phyloP scores from a whole-genome alignment of 2,888 invertebrate genomes.

The Abrostola triplasia region DNA sequence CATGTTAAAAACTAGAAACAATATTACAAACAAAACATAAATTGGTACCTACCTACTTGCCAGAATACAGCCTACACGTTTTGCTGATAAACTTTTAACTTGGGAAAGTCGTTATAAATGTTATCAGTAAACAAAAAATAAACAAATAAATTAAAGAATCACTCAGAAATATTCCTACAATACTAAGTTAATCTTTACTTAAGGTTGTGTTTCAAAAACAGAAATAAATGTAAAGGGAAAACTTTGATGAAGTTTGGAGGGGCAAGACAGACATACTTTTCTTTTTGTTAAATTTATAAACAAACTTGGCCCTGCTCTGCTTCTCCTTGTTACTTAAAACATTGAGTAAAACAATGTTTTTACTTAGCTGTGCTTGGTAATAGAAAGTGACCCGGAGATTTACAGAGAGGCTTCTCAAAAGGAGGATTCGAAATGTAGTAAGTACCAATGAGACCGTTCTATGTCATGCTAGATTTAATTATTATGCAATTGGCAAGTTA shows the following conservation, averaged over 20 bases:
- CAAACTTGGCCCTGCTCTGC: conserved; percentile 38
- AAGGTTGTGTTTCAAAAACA: conserved; percentile 42
- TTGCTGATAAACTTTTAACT: too few species aligned
- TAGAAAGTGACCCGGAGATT: too few species aligned
- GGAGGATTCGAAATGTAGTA: too few species aligned
- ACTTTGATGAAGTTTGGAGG: conserved; percentile 51
- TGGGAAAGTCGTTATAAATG: too few species aligned
- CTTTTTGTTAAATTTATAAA: conserved; percentile 52
- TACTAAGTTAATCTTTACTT: conserved; percentile 29
- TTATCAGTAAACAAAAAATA: not conserved
- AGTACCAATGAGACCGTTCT: too few species aligned
- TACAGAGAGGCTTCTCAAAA: too few species aligned
- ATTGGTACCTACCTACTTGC: too few species aligned
- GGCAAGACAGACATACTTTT: conserved; percentile 37
- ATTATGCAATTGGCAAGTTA: too few species aligned
- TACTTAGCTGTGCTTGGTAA: conserved; percentile 17
- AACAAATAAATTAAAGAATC: conserved; percentile 3
- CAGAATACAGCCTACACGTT: too few species aligned
- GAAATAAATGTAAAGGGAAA: conserved; percentile 50
- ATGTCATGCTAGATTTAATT: too few species aligned
- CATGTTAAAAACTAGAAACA: too few species aligned
- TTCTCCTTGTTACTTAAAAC: conserved; percentile 47
- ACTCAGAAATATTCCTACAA: conserved; percentile 10
- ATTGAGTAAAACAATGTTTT: conserved; percentile 47
- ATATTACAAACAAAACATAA: too few species aligned